These are phyloP conservation scores for Corbicula japonica DNA, from an alignment of 2,888 invertebrate species.

Conservation along the genomic window DNA sequence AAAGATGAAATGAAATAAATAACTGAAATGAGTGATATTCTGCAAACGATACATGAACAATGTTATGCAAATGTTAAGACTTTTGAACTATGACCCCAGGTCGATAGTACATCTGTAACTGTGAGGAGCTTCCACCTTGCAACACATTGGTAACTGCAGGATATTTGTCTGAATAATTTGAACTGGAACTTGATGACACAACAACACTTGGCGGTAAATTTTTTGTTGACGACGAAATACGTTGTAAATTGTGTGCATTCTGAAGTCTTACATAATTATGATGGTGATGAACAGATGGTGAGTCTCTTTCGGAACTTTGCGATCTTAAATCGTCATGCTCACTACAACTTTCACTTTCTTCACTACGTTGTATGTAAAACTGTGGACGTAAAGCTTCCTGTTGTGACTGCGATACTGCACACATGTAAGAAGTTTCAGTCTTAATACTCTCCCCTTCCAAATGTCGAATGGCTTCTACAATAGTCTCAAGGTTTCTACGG, in stretches of 20 bases:
- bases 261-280: constrained; percentile 55
- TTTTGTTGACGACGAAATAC: constrained; percentile 40
- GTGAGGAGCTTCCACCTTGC: constrained; percentile 76
- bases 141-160: constrained; percentile 77
- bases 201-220: constrained; percentile 26
- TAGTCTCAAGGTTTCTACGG: constrained; percentile 97
- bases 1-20: constrained; percentile 24
- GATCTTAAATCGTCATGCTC: constrained; percentile 78
- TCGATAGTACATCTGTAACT: constrained; percentile 74
- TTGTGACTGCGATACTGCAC: constrained; percentile 17
- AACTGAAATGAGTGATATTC: constrained; percentile 19
- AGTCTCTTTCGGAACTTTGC: constrained; percentile 76
- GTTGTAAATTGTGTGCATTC: constrained; percentile 49
- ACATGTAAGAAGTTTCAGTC: constrained; percentile 33
- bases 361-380: constrained; percentile 63
- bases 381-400: constrained; percentile 45
- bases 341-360: constrained; percentile 79
- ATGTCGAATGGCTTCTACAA: constrained; percentile 99
- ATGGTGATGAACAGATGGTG: constrained; percentile 62
- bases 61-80: constrained; percentile 64
- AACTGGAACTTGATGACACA: constrained; percentile 39
- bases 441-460: constrained; percentile 93
- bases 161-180: constrained; percentile 75
- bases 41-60: not conserved
- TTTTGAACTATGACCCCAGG: constrained; percentile 84